Conservation (phyloP, 35 echinoderm and acorn worm species). For the Acanthaster planci region DNA sequence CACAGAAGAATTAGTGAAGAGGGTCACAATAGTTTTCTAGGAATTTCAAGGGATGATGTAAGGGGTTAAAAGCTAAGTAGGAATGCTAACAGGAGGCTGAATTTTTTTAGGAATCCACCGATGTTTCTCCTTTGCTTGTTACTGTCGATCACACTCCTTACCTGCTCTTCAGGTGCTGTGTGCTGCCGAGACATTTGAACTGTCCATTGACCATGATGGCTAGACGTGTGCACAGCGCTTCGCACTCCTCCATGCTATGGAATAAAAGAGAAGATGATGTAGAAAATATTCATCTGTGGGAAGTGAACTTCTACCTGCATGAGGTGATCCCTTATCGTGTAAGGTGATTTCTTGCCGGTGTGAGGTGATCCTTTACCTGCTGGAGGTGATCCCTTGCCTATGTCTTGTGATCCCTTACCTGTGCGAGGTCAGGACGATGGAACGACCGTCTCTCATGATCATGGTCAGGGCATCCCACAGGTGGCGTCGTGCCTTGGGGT, state of each 20-base stretch:
- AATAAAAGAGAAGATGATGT: neutral
- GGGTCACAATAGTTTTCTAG: no score
- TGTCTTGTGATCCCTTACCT: constrained; percentile 79
- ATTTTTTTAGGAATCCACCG: no score
- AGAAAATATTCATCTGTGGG: no score
- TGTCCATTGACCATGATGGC: constrained; percentile 99
- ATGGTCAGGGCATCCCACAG: constrained; percentile 89
- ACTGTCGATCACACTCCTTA: constrained; percentile 14
- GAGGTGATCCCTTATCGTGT: no score
- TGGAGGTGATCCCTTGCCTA: no score
- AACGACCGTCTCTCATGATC: constrained; percentile 89
- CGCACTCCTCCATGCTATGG: constrained; percentile 98
- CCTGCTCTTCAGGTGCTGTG: constrained; percentile 98
- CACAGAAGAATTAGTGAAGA: no score
- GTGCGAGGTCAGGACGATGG: constrained; percentile 92
- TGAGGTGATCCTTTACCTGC: no score
- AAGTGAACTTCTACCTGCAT: no score
- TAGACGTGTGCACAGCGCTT: constrained; percentile 88
- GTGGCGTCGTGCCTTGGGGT: constrained; percentile 85
- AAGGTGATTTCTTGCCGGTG: no score
- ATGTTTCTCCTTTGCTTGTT: no score
- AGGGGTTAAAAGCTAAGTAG: neutral
- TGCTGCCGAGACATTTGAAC: constrained; percentile 94
- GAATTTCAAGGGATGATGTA: neutral
- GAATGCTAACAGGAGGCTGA: neutral